These are phyloP conservation scores for Scaptomyza montana DNA, from an alignment of 1,140 invertebrate species.

Conservation along the genomic window DNA sequence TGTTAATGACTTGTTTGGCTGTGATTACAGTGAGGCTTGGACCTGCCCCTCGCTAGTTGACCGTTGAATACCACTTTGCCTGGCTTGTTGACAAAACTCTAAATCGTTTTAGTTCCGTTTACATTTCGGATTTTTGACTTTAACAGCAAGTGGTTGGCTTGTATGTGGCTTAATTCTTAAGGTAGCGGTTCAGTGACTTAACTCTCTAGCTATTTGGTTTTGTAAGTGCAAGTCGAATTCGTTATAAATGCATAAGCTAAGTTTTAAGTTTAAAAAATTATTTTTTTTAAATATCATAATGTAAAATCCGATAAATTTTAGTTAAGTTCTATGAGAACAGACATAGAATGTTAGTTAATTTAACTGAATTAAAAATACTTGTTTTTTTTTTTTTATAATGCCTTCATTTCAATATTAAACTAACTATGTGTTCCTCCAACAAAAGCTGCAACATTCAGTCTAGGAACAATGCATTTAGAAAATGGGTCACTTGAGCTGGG, in stretches of 20 bases:
- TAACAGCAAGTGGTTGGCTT: neutral
- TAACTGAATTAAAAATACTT: neutral
- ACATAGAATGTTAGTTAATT: too few relatives aligned
- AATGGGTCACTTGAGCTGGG: conserved; percentile 38
- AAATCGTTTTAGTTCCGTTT: conserved; percentile 54
- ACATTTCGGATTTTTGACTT: conserved; percentile 48
- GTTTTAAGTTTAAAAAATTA: neutral
- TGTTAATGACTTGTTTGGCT: conserved; percentile 51
- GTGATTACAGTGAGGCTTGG: conserved; percentile 29
- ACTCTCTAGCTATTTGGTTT: too few relatives aligned
- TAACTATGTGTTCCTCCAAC: neutral
- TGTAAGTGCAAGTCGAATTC: too few relatives aligned
- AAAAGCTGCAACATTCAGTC: neutral
- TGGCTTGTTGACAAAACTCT: conserved; percentile 45
- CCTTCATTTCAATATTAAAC: neutral
- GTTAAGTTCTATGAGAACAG: too few relatives aligned
- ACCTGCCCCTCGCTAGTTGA: neutral
- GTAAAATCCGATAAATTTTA: too few relatives aligned
- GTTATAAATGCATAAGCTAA: conserved; percentile 14
- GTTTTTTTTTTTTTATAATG: neutral
- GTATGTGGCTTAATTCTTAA: conserved; percentile 1
- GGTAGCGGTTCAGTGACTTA: conserved; percentile 1
- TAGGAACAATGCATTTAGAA: conserved; percentile 16
- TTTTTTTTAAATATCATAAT: neutral
- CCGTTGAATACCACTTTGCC: conserved; percentile 7